A percentile compares a stretch with the other conserved stretches of the same genome.
phyloP scores from a whole-genome alignment of 2,113 vertebrate species.

The Aspiorhynchus laticeps region DNA sequence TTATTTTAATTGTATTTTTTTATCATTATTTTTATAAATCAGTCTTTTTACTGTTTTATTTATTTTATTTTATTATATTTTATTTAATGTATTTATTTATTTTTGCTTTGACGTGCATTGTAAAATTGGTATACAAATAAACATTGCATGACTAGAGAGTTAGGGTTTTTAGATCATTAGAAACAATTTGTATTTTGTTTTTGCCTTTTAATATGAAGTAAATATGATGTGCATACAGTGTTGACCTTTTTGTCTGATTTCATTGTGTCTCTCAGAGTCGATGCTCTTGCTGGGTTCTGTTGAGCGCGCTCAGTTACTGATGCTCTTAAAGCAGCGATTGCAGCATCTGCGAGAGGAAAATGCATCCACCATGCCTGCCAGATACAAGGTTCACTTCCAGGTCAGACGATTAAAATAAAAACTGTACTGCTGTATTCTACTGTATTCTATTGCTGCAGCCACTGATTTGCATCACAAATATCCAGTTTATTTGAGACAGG shows the following conservation, averaged over 20 bases:
- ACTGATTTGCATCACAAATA: neutral
- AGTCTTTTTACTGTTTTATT: too few relatives aligned
- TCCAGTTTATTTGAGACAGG: neutral
- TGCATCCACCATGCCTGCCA: conserved; percentile 28
- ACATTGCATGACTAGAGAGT: too few relatives aligned
- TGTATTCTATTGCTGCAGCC: neutral
- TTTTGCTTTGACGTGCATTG: too few relatives aligned
- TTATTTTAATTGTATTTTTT: too few relatives aligned
- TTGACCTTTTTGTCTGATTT: neutral
- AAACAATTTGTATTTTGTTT: too few relatives aligned
- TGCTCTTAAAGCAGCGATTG: conserved; percentile 74
- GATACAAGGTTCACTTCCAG: conserved; percentile 60
- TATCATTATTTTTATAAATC: too few relatives aligned
- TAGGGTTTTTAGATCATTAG: too few relatives aligned
- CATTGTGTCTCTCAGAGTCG: conserved; percentile 74
- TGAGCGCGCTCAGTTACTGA: conserved; percentile 78
- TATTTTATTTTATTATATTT: too few relatives aligned
- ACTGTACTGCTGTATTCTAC: too few relatives aligned
- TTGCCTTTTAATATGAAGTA: too few relatives aligned
- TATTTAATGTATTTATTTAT: too few relatives aligned
- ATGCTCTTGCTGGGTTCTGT: conserved; percentile 88
- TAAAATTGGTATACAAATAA: too few relatives aligned
- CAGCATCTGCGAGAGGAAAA: conserved; percentile 63
- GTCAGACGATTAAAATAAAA: neutral
- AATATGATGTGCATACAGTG: neutral